Base-by-base conservation (phyloP, 1,140 invertebrate genomes). In the Bombus vancouverensis region DNA sequence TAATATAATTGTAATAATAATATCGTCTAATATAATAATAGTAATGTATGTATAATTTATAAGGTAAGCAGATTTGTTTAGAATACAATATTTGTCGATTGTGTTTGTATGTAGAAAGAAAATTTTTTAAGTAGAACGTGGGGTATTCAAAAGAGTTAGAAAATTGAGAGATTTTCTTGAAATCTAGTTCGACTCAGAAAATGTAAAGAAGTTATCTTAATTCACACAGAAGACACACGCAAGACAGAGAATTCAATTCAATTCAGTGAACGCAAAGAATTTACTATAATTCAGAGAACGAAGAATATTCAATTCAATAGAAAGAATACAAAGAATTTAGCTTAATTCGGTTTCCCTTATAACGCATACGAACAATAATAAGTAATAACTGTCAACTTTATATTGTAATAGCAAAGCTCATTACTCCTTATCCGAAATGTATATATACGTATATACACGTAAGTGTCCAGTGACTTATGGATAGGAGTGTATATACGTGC, bases 401-500 rank as follows among this genome's bases (percentile, higher is more conserved):
- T 53, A 53, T 53, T 22, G 47, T 8, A 53, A 53, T 18, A 53
- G 12, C 59, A 62, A 62, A 62, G 59, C 59, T n/a, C 59, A n/a
- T 62, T 62, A n/a, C 10, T 62, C 28, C 28, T 62, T 62, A 62
- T 62, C 59, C 28, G 2, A 62, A 62, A 62, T n/a, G 47, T 59
- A 59, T 59, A 59, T 28, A 59, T 59, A 59, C 25, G 12, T 62
- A 62, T 62, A 62, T n/a, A n/a, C 12, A 62, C 3, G 12, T n/a
- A n/a, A 53, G 47, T 53, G 59, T 62, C 59, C 59, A n/a, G 59
- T 62, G 59, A 62, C 59, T 62, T 62, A 62, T n/a, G 28, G 28
- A 13, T n/a, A 12, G 12, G 3, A n/a, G 28, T 34, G 32, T 66
- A 66, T 76, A 57, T 88, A 84, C 79, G 85, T 57, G 81, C 39